Evolutionary conservation across 2,113 vertebrate genomes (phyloP), one percentile per base, ranked within the genome.

Genomic region (Sylvilagus bachmani): DNA sequence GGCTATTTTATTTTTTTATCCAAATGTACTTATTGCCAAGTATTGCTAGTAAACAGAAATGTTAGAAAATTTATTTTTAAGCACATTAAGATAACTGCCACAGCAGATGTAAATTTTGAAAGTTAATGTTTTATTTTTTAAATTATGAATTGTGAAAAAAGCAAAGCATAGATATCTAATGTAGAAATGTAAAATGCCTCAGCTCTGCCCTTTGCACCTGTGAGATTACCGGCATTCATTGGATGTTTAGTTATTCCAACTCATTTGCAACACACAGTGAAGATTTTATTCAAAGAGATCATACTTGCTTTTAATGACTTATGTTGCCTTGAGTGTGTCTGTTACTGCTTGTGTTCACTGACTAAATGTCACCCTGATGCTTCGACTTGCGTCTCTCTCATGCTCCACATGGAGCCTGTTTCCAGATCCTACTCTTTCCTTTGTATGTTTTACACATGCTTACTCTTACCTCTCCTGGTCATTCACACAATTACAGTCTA

Each of bases 221-320:
- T 79, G 70, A 70, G 29, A 1, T 87, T 75, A 53, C 16, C 1
- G 0, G 75, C 85, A 21, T 62, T 83, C 67, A 36, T 4, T 64
- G 44, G 14, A 79, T 95, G 36, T 80, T 91, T 74, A 64, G 49
- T 14, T 74, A 5, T 75, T 93, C 62, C 78, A 70, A 49, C 27
- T 82, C 77, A 12, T 61, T 83, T 53, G 16, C 55, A 61, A 24
- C 10, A 16, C 2, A 0, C 67, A 21, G 12, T 86, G 84, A n/a
- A 14, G 55, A 58, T 88, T 70, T 88, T 77, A 89, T 49, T 84
- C 27, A 36, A 85, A 67, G 33, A 77, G 22, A 73, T 29, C 74
- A 21, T 89, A 80, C 49, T 90, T 95, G n/a, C 13, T 55, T 67
- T 85, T 62, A 92, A n/a, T 84, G 53, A 36, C 19, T 90, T 94